These are phyloP conservation scores for Clamator glandarius DNA, from an alignment of 2,797 vertebrate genomes.

Conservation along the genomic window DNA sequence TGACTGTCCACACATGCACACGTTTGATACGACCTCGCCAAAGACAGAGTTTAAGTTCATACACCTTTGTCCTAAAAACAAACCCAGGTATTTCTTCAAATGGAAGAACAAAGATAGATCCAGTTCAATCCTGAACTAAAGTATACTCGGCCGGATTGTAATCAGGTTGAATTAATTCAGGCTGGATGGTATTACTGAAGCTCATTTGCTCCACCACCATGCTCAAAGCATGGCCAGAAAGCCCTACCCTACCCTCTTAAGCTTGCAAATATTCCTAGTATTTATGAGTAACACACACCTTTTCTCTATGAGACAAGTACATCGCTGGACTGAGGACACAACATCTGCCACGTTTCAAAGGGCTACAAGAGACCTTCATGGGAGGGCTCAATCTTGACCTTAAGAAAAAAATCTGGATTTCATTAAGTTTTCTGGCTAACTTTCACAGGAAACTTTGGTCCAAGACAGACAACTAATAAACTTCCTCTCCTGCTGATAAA, in stretches of 20 bases:
- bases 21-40: neutral
- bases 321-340: neutral
- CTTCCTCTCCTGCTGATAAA: neutral
- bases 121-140: neutral
- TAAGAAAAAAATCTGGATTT: neutral
- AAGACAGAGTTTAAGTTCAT: neutral
- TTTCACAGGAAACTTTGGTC: neutral
- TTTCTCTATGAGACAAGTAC: neutral
- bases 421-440: neutral
- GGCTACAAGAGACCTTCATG: neutral
- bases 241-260: neutral
- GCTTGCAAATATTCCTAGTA: neutral
- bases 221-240: neutral
- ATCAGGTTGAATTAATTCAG: neutral
- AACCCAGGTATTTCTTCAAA: neutral
- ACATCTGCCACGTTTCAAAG: neutral
- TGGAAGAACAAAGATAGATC: neutral
- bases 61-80: neutral
- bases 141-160: neutral
- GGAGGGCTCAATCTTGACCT: neutral
- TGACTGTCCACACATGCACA: no score
- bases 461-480: neutral
- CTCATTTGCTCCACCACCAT: neutral
- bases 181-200: neutral
- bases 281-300: rapidly evolving